These are phyloP conservation scores for Apogon hyalosoma DNA, from an alignment of 2,797 vertebrate genomes.

Conservation along the genomic window DNA sequence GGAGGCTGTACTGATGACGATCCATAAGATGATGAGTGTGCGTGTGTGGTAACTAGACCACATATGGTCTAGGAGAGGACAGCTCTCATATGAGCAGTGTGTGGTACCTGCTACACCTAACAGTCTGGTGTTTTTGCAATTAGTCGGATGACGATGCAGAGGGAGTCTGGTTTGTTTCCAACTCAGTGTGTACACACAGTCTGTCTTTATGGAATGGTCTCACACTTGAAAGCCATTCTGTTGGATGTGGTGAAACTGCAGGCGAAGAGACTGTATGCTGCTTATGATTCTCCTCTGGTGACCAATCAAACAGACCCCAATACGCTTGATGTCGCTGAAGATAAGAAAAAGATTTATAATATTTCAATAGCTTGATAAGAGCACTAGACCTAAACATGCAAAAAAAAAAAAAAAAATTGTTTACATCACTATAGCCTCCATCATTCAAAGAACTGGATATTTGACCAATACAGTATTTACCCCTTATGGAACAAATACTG, in stretches of 20 bases:
- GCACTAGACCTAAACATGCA: conserved; percentile 8
- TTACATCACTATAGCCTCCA: not conserved
- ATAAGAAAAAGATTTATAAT: conserved; percentile 27
- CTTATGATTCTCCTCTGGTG: conserved; percentile 99
- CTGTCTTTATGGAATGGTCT: conserved; percentile 70
- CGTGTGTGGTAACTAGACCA: conserved; percentile 43
- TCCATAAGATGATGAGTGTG: conserved; percentile 60
- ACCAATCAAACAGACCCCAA: conserved; percentile 86
- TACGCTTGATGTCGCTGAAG: conserved; percentile 83
- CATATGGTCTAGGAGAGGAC: conserved; percentile 37
- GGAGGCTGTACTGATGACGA: conserved; percentile 65
- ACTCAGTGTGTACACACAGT: conserved; percentile 65
- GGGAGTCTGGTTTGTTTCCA: conserved; percentile 65
- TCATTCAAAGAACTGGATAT: not conserved
- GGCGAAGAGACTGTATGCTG: conserved; percentile 98
- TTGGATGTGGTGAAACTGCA: conserved; percentile 96
- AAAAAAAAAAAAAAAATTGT: not conserved
- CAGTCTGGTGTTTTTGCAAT: conserved; percentile 74
- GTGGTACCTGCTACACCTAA: conserved; percentile 67
- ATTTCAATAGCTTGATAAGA: conserved; percentile 17
- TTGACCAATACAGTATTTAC: not conserved
- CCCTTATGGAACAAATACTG: not conserved
- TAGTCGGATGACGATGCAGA: conserved; percentile 59
- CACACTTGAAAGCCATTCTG: conserved; percentile 90
- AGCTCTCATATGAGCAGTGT: conserved; percentile 48